Base-by-base conservation (phyloP, 2,888 invertebrate genomes). In the Harpalus rufipes region DNA sequence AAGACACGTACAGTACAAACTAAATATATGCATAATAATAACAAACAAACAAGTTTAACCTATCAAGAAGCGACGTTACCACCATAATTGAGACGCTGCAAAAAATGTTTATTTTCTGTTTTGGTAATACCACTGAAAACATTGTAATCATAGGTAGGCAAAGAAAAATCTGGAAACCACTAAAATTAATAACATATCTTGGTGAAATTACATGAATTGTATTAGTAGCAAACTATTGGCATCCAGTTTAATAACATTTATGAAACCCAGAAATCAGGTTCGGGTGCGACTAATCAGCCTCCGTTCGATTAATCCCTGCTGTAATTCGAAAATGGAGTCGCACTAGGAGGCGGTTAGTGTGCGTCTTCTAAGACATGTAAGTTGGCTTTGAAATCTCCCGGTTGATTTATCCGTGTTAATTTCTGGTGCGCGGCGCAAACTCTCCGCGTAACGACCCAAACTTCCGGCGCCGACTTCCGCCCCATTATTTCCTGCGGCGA, bases 261-360 rank as follows among this genome's bases (percentile, higher is more conserved):
- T 68, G 25, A 68, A 68, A 14, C 41, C 12, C 14, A 10, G 41
- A 41, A 68, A 68, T 68, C 68, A 32, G 68, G 39, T 32, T 32
- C 32, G 65, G 39, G 68, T 41, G 41, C 89, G 88, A 88, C 88
- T 89, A 89, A 89, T 90, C 90, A 89, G 59, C 56, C 90, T 90
- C 89, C 88, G 88, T 89, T 89, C 90, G 90, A 90, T 90, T 90
- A 90, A 90, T 90, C 90, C 89, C 88, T 89, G 88, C 88, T 88
- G 87, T 86, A 87, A 86, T 86, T 44, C 44, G 44, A 44, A 61
- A 4, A 18, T 21, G 8, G 18, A 39, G 68, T 10, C 39, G 7
- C 1, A 32, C 32, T 32, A 32, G 32, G 32, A 32, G 32, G 5
- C 32, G 5, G 32, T 32, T 32, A 32, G 32, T 5, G 32, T 32